phyloP scores from a whole-genome alignment of 2,888 invertebrate species.

The Ditula angustiorana region DNA sequence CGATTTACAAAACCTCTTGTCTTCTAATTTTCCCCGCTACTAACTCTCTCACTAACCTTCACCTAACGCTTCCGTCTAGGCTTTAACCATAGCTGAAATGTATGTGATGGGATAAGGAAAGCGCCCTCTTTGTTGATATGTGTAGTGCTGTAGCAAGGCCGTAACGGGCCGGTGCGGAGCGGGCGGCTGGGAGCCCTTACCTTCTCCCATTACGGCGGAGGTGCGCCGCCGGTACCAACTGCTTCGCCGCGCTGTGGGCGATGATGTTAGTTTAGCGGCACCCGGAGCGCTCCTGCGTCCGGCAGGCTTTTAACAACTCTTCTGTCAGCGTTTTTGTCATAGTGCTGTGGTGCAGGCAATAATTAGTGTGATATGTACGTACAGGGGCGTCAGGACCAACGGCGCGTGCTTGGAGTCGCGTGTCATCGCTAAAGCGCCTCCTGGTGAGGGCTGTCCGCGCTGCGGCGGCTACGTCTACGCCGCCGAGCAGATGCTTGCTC shows the following conservation, averaged over 20 bases:
- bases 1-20: constrained; percentile 61
- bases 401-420: constrained; percentile 89
- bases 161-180: constrained; percentile 78
- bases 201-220: constrained; percentile 86
- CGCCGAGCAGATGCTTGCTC: constrained; percentile 96
- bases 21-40: constrained; percentile 78
- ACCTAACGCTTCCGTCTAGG: constrained; percentile 80
- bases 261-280: constrained; percentile 71
- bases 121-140: constrained; percentile 86
- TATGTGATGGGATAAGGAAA: constrained; percentile 91
- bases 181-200: constrained; percentile 84
- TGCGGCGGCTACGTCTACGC: constrained; percentile 96
- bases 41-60: constrained; percentile 72
- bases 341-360: constrained; percentile 51
- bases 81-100: constrained; percentile 75
- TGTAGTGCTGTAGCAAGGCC: constrained; percentile 62
- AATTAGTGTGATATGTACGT: constrained; percentile 59
- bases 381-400: constrained; percentile 82
- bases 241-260: constrained; percentile 80
- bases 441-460: constrained; percentile 94
- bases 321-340: constrained; percentile 74
- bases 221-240: constrained; percentile 80
- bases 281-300: constrained; percentile 68
- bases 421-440: constrained; percentile 92
- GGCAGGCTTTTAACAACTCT: constrained; percentile 81